Evolutionary conservation across 2,888 invertebrate species (phyloP).

Genomic region (Dugesia japonica): DNA sequence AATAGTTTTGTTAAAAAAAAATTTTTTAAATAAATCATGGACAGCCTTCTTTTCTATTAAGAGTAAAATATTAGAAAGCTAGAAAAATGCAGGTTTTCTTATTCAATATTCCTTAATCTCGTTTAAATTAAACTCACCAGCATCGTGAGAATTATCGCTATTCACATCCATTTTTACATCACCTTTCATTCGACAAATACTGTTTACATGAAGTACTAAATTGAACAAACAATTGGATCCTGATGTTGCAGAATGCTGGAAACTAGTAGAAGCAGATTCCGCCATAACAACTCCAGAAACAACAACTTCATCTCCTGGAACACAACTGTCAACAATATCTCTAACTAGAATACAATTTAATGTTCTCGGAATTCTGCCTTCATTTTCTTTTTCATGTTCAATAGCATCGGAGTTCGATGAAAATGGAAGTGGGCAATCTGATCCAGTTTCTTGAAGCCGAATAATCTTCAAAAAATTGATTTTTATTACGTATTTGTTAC

Average conservation of each 20-base stretch:
- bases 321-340: slow-evolving; percentile 66
- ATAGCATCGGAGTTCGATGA: not conserved
- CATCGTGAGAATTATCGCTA: not conserved
- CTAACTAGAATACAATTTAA: slow-evolving; percentile 69
- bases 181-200: not conserved
- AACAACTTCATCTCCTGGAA: slow-evolving; percentile 72
- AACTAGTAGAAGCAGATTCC: slow-evolving; percentile 34
- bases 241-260: not conserved
- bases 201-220: slow-evolving; percentile 63
- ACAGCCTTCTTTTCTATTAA: too few species aligned
- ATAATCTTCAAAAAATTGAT: not conserved
- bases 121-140: too few species aligned
- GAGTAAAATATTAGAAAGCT: too few species aligned
- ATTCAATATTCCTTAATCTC: too few species aligned
- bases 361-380: slow-evolving; percentile 49
- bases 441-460: not conserved
- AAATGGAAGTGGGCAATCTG: not conserved
- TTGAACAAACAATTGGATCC: slow-evolving; percentile 50
- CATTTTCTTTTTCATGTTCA: not conserved
- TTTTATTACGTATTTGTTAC: too few species aligned
- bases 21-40: too few species aligned
- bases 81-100: slow-evolving; percentile 36
- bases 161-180: not conserved
- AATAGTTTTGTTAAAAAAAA: too few species aligned
- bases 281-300: slow-evolving; percentile 72